phyloP scores from a whole-genome alignment of 2,797 vertebrate species.

The Spinibarbus caldwelli region DNA sequence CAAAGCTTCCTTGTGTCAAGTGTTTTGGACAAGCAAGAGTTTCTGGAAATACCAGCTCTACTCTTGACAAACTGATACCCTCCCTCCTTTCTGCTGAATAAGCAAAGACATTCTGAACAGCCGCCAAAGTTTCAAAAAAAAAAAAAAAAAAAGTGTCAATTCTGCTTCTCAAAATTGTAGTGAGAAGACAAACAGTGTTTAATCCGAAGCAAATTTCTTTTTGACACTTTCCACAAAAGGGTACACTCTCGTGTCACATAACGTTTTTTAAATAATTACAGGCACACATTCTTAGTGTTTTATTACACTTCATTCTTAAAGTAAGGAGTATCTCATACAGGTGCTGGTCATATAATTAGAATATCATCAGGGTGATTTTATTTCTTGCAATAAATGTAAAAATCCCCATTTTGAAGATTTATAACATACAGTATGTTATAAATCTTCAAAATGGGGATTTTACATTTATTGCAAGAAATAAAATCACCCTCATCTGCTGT shows the following conservation, averaged over 20 bases:
- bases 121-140: no score
- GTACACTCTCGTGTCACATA: no score
- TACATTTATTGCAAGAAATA: neutral
- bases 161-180: neutral
- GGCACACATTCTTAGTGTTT: no score
- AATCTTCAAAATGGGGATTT: neutral
- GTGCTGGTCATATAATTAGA: no score
- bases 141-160: neutral
- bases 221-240: neutral
- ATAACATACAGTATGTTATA: no score
- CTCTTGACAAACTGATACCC: slow-evolving; percentile 68
- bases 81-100: slow-evolving; percentile 15
- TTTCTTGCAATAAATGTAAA: no score
- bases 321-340: neutral
- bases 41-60: slow-evolving; percentile 82
- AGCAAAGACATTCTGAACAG: slow-evolving; percentile 50
- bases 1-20: slow-evolving; percentile 5
- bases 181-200: neutral
- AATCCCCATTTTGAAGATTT: no score
- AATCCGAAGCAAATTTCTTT: neutral
- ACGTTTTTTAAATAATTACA: no score
- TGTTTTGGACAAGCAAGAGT: slow-evolving; percentile 70
- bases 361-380: neutral
- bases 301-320: neutral
- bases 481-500: neutral